Base-by-base conservation (phyloP, 92 coral and sea anemone species). In the Montipora capitata region DNA sequence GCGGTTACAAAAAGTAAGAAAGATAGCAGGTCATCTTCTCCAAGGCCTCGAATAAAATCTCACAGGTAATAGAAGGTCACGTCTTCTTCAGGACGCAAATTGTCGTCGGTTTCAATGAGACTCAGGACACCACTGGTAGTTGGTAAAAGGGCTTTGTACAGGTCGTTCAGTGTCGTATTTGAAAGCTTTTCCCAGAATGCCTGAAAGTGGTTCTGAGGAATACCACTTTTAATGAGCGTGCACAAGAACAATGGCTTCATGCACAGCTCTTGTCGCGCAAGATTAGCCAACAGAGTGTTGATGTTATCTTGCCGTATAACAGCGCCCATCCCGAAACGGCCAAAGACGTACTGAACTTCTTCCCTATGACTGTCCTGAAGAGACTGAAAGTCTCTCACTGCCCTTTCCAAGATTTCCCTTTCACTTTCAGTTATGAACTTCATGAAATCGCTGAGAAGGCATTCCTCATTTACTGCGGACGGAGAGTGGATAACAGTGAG, bases 241-340 rank as follows among this genome's bases (percentile, higher is more conserved):
- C 48, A 67, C 41, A 67, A 20, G n/a, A 3, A 67, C 72, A 20
- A 67, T 67, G 72, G 72, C 72, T 67, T 67, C 14, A 67, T 67
- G 72, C 72, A 67, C 15, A 67, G 42, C 72, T 67, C 72, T 67
- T 67, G 72, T 4, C 72, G 72, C 11, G 72, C 72, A 67, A 67
- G 72, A 67, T 67, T 39, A 20, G 38, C 72, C 72, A 67, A 35
- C 48, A 67, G 6, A 67, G 2, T 35, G 48, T 35, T 10, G 13
- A 39, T 67, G 44, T 67, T 67, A 20, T 67, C 72, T 39, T 67
- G 10, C 14, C 45, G 18, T 67, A 67, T 39, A 39, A 67, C 14
- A 3, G 43, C 48, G 17, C 72, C 72, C 72, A 67, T 67, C 42
- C 72, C 45, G 42, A 67, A 64, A 35, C 17, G 72, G 42, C 45